Base-by-base conservation (phyloP, 2,797 vertebrate genomes). In the Micrastur ruficollis region DNA sequence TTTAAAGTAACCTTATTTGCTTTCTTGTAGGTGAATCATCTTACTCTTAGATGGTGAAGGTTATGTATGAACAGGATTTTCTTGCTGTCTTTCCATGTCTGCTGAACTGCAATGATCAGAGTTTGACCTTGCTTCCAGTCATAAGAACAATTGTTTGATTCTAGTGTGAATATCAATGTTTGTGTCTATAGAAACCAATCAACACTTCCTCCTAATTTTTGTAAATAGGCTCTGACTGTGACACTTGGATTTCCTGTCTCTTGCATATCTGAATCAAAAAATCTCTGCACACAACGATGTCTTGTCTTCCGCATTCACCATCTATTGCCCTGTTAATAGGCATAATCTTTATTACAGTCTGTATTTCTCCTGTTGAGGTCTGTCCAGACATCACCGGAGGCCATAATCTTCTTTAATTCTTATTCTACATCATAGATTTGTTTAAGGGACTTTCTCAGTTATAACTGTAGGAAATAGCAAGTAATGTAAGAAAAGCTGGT, bases 121-220 rank as follows among this genome's bases (percentile, higher is more conserved):
- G 26, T 68, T 63, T 89, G 75, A 72, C 52, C 44, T 85, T 95
- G 14, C 63, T 89, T 93, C 72, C 66, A 89, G 44, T 50, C 36
- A 20, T 27, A 80, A 91, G 70, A 92, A 53, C 40, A 92, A 53
- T 56, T 85, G 58, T 90, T 93, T 83, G 67, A 87, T 85, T 87
- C 16, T 36, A 76, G 72, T 90, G 67, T 93, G 84, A 95, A 3
- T 94, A 81, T 92, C 62, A 61, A 1, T 82, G 36, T 76, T 87
- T 89, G 78, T 95, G 86, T 93, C 83, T 92, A 46, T 73, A 95
- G 90, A 96, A 97, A 95, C 83, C 76, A 85, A 58, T 85, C 84
- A 92, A 92, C 80, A 90, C 68, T 88, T 97, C 79, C 79, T 90
- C 46, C 36, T 89, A 66, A 92, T 81, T 93, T 95, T 90, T 91